Conservation (phyloP, 2,797 vertebrate genomes). For the Spinus pinus region DNA sequence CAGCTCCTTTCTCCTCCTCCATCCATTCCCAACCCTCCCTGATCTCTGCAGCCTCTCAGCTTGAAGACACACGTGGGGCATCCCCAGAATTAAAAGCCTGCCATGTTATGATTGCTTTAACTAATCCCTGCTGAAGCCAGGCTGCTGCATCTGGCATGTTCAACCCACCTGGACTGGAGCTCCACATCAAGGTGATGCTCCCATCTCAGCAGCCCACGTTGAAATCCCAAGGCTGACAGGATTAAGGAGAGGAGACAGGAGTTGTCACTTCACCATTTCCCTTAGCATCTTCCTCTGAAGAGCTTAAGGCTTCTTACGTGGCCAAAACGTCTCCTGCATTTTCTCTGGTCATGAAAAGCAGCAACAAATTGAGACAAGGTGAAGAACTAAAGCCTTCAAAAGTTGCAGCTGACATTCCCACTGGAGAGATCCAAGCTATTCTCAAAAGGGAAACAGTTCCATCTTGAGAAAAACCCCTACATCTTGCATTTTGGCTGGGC, state of each 20-base stretch:
- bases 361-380: background rate
- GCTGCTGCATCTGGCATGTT: background rate
- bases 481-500: background rate
- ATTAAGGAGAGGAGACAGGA: background rate
- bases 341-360: background rate
- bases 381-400: background rate
- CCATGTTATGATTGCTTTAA: background rate
- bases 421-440: background rate
- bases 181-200: background rate
- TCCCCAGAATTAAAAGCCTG: background rate
- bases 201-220: background rate
- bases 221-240: background rate
- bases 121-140: background rate
- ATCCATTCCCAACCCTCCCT: background rate
- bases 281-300: background rate
- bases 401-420: background rate
- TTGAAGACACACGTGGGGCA: background rate
- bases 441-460: background rate
- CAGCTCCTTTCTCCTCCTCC: background rate
- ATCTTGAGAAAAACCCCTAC: background rate
- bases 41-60: background rate
- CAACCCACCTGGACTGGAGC: background rate
- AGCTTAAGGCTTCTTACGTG: background rate
- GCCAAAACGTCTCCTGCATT: background rate
- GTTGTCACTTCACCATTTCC: background rate